Conservation (phyloP, 2,797 vertebrate genomes). For the Orestias chungarensis region DNA sequence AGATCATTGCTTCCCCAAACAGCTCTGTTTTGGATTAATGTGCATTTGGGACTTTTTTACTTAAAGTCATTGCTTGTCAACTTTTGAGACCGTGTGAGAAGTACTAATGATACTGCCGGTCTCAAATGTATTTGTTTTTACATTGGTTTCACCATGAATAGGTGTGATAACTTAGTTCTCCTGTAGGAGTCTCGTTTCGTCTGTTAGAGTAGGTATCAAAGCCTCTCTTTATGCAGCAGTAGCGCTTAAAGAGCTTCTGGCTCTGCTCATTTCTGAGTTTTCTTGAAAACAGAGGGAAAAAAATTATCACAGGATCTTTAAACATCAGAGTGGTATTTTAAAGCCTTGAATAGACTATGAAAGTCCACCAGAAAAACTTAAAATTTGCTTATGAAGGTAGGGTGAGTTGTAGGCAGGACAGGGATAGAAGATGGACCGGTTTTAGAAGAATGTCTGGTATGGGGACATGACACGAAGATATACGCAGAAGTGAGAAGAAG, state of each 20-base stretch:
- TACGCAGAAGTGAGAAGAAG: constrained; percentile 15
- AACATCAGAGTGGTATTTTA: neutral
- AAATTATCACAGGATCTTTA: neutral
- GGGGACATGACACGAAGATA: constrained; percentile 45
- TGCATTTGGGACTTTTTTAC: neutral
- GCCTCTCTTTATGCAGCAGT: neutral
- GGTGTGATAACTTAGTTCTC: constrained; percentile 35
- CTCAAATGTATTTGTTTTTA: neutral
- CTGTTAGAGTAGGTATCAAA: constrained; percentile 24
- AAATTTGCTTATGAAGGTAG: constrained; percentile 10
- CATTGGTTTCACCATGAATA: constrained; percentile 4
- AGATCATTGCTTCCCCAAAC: neutral
- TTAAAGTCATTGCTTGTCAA: neutral
- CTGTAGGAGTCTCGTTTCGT: constrained; percentile 40
- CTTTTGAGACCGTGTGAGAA: neutral
- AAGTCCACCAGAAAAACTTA: neutral
- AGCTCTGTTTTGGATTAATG: neutral
- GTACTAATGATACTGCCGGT: neutral
- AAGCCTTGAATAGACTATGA: constrained; percentile 2
- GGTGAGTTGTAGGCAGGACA: constrained; percentile 9
- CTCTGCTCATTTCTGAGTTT: constrained; percentile 1
- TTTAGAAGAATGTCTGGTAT: constrained; percentile 69
- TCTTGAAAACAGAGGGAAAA: neutral
- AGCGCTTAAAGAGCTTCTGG: neutral
- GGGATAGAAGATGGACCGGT: constrained; percentile 61